A percentile compares a stretch with the other conserved stretches of the same genome.
phyloP scores from a whole-genome alignment of 1,140 invertebrate species.

The Stegodyphus dumicola region DNA sequence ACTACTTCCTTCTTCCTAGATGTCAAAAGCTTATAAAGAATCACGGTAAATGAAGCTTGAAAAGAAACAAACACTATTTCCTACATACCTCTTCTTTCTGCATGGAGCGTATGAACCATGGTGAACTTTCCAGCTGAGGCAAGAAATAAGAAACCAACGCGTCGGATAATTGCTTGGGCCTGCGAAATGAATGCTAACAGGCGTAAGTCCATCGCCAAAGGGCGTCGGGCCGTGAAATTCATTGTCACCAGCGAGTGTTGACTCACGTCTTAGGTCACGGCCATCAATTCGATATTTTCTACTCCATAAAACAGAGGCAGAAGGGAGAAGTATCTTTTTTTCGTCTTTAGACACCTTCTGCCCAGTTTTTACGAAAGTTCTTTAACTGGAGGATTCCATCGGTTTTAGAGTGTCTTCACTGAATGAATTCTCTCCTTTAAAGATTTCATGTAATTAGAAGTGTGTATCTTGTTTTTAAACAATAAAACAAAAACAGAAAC shows the following conservation, averaged over 20 bases:
- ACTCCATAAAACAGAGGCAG: constrained; percentile 14
- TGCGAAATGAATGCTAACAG: constrained; percentile 31
- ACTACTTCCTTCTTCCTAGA: too few species aligned
- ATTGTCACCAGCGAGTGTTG: constrained; percentile 48
- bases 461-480: too few species aligned
- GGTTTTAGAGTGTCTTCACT: too few species aligned
- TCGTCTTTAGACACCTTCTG: neutral
- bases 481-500: too few species aligned
- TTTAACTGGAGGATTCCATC: too few species aligned
- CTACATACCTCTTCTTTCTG: neutral
- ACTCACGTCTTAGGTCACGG: constrained; percentile 49
- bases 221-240: constrained; percentile 30
- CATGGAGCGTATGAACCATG: neutral
- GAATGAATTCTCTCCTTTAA: too few species aligned
- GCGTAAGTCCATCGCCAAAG: constrained; percentile 12
- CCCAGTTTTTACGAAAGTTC: too few species aligned
- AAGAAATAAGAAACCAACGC: neutral
- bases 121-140: neutral
- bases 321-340: neutral
- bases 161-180: constrained; percentile 11
- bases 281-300: constrained; percentile 55
- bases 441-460: too few species aligned
- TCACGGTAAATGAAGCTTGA: constrained; percentile 12
- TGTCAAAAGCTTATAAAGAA: constrained; percentile 2
- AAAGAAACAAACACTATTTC: constrained; percentile 12